Conservation (phyloP, 2,888 invertebrate genomes). For the Prosopocoilus inquinatus region DNA sequence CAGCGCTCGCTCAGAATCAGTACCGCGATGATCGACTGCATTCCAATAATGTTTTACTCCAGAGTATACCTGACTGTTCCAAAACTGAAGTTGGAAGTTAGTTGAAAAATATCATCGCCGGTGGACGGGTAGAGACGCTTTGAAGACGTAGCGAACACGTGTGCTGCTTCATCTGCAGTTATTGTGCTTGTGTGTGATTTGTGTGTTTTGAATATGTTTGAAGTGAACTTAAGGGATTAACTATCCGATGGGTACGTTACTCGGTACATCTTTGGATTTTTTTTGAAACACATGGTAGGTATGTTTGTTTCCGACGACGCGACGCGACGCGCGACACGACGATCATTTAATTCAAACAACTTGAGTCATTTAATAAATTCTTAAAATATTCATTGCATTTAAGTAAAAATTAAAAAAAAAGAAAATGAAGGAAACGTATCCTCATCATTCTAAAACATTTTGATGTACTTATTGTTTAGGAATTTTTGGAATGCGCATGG, state of each 20-base stretch:
- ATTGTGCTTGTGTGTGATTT: not conserved
- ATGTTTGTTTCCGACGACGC: constrained; percentile 8
- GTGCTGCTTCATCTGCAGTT: not conserved
- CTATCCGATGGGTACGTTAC: constrained; percentile 27
- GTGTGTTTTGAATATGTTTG: constrained; percentile 14
- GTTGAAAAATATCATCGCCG: constrained; percentile 47
- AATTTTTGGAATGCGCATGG: no score
- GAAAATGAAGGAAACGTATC: no score
- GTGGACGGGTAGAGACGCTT: constrained; percentile 25
- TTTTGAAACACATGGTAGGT: constrained; percentile 43
- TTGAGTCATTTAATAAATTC: not conserved
- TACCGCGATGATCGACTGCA: constrained; percentile 41
- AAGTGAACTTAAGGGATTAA: constrained; percentile 9
- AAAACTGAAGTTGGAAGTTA: constrained; percentile 46
- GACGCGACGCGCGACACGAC: not conserved
- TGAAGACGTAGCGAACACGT: not conserved
- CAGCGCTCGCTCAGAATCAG: constrained; percentile 16
- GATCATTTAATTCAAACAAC: not conserved
- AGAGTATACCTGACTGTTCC: constrained; percentile 51
- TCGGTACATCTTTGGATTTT: constrained; percentile 36
- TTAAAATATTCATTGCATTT: no score
- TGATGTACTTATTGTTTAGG: no score
- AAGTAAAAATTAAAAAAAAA: no score
- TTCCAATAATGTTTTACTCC: constrained; percentile 50
- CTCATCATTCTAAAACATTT: no score